A percentile compares a stretch with the other conserved stretches of the same genome.
Conservation (phyloP, 2,888 invertebrate species). For the Hyppa rectilinea region DNA sequence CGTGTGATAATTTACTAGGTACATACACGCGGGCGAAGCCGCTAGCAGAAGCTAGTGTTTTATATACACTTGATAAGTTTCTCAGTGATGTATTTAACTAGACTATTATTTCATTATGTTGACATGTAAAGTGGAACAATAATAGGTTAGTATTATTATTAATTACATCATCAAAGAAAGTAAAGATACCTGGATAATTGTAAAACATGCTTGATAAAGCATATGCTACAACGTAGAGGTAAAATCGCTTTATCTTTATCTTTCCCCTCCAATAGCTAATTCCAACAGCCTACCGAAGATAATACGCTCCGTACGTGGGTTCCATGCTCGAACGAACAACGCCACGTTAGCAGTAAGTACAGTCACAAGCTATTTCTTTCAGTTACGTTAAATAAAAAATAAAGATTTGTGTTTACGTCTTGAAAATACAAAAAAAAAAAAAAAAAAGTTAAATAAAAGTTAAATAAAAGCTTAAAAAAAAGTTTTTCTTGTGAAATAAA, state of each 20-base stretch:
- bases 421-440: too few relatives aligned
- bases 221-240: constrained; percentile 2
- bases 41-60: too few relatives aligned
- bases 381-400: too few relatives aligned
- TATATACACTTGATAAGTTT: too few relatives aligned
- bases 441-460: too few relatives aligned
- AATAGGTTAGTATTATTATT: not conserved
- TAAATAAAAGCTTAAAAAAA: too few relatives aligned
- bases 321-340: constrained; percentile 36
- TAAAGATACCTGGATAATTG: constrained; percentile 13
- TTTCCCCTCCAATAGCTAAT: constrained; percentile 55
- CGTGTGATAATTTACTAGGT: too few relatives aligned
- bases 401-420: too few relatives aligned
- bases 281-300: constrained; percentile 42
- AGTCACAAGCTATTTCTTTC: not conserved
- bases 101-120: too few relatives aligned
- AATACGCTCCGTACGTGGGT: constrained; percentile 43
- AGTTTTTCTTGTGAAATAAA: not conserved
- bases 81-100: too few relatives aligned
- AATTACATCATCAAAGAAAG: not conserved
- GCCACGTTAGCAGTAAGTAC: not conserved
- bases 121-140: not conserved
- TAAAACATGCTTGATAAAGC: constrained; percentile 1
- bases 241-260: constrained; percentile 51
- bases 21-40: too few relatives aligned